Percentiles rank a stretch among this genome's conserved stretches.
phyloP scores from a whole-genome alignment of 2,797 vertebrate genomes.

The Coregonus sp. region DNA sequence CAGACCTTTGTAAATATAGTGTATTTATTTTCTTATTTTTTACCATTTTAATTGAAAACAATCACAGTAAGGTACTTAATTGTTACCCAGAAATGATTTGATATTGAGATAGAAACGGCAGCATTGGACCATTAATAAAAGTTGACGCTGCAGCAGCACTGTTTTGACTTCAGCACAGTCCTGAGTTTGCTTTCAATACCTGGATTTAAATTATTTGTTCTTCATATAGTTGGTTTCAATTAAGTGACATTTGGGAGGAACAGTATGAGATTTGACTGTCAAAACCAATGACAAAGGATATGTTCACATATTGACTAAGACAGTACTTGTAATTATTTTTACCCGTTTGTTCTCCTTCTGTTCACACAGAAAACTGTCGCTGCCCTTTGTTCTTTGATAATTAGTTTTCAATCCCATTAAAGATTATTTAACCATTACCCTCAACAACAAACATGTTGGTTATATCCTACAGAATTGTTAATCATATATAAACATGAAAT shows the following conservation, averaged over 20 bases:
- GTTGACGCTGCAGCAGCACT: no score
- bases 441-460: neutral
- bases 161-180: no score
- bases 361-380: neutral
- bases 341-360: neutral
- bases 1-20: no score
- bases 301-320: neutral
- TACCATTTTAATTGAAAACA: no score
- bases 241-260: neutral
- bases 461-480: neutral
- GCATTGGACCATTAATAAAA: neutral
- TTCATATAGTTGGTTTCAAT: neutral
- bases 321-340: neutral
- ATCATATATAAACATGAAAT: neutral
- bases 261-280: neutral
- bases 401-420: no score
- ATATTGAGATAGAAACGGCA: no score
- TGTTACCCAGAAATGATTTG: no score
- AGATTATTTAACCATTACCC: neutral
- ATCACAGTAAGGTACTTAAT: no score
- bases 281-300: neutral
- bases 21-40: no score
- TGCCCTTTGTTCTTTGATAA: no score
- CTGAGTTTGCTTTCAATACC: no score
- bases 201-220: neutral